Percentiles rank a stretch among this genome's conserved stretches.
phyloP scores from a whole-genome alignment of 2,888 invertebrate genomes.

The Chromoteleia sp. region DNA sequence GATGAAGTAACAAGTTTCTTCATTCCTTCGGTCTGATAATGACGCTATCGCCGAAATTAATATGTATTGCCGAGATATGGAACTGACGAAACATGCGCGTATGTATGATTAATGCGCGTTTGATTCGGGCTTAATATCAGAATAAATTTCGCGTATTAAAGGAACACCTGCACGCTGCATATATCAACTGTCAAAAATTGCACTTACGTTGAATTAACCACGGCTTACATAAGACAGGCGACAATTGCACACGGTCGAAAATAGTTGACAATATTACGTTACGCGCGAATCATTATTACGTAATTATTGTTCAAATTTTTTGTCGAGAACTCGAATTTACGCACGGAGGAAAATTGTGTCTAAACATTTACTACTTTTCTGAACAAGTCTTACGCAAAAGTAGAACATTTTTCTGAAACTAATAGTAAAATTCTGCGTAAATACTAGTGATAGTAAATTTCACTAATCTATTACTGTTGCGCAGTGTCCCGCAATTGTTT shows the following conservation, averaged over 20 bases:
- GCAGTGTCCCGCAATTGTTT: no score
- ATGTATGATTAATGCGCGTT: constrained; percentile 44
- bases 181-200: constrained; percentile 52
- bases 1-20: constrained; percentile 48
- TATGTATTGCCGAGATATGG: constrained; percentile 42
- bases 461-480: no score
- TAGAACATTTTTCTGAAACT: no score
- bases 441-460: no score
- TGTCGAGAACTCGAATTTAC: no score
- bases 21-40: constrained; percentile 43
- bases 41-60: constrained; percentile 51
- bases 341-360: no score
- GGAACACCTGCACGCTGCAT: constrained; percentile 46
- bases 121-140: constrained; percentile 46
- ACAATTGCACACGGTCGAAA: constrained; percentile 2
- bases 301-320: background rate
- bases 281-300: background rate
- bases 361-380: no score
- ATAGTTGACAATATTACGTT: constrained; percentile 13
- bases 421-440: no score
- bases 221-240: background rate
- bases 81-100: constrained; percentile 62
- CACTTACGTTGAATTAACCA: constrained; percentile 23
- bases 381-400: no score
- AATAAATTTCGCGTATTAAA: constrained; percentile 48